These are phyloP conservation scores for Chrysochloris asiatica DNA, from an alignment of 2,113 vertebrate species.

Conservation along the genomic window DNA sequence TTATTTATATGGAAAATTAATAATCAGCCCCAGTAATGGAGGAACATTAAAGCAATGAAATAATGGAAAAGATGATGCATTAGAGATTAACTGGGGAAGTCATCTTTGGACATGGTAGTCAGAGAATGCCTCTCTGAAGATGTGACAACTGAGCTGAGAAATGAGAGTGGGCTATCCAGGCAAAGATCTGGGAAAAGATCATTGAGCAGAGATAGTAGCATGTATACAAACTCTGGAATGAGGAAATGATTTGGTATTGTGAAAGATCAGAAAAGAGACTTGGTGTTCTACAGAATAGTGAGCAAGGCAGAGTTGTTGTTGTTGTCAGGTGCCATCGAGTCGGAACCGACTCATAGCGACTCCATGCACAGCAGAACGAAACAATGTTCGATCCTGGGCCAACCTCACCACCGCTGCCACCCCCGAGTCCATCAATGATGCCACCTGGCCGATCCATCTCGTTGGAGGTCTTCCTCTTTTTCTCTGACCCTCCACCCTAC, in stretches of 20 bases:
- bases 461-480: too few relatives aligned
- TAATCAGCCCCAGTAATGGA: not conserved
- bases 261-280: not conserved
- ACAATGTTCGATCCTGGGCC: too few relatives aligned
- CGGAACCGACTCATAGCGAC: too few relatives aligned
- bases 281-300: not conserved
- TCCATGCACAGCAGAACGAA: too few relatives aligned
- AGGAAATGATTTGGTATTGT: not conserved
- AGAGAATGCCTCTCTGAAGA: not conserved
- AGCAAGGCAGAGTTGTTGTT: not conserved
- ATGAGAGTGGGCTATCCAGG: not conserved
- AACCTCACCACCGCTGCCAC: too few relatives aligned
- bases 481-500: too few relatives aligned
- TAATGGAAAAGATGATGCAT: not conserved
- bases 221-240: not conserved
- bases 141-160: not conserved
- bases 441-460: too few relatives aligned
- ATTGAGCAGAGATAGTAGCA: not conserved
- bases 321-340: too few relatives aligned
- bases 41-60: too few relatives aligned
- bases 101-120: not conserved
- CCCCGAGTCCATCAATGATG: too few relatives aligned
- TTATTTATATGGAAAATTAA: not conserved
- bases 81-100: not conserved
- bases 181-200: not conserved